Evolutionary conservation across 2,797 vertebrate species (phyloP).

Genomic region (Semotilus atromaculatus): DNA sequence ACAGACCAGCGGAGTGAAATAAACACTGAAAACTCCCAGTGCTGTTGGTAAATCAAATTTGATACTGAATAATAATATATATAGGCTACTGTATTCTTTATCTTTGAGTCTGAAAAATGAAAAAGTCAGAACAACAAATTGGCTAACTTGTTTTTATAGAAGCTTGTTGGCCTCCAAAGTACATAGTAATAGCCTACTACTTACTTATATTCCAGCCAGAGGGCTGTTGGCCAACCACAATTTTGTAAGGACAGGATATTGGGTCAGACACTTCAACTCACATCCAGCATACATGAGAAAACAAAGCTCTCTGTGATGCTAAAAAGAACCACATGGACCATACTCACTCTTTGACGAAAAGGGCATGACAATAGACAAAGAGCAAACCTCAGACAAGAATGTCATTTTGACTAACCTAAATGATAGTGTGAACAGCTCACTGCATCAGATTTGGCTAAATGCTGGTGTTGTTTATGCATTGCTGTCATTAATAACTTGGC

Average conservation of each 20-base stretch:
- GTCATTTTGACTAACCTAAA: constrained; percentile 46
- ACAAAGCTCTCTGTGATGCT: constrained; percentile 19
- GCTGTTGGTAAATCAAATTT: background rate
- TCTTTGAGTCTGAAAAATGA: background rate
- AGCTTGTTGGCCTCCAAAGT: background rate
- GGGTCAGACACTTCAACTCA: constrained; percentile 40
- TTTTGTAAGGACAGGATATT: constrained; percentile 18
- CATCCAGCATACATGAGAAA: constrained; percentile 27
- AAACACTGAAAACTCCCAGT: constrained; percentile 1
- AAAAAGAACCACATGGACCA: constrained; percentile 37
- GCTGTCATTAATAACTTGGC: constrained; percentile 12
- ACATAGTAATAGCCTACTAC: constrained; percentile 30
- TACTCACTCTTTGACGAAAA: constrained; percentile 34
- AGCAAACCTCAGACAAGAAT: constrained; percentile 53
- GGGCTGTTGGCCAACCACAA: constrained; percentile 12
- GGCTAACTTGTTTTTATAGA: constrained; percentile 28
- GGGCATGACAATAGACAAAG: constrained; percentile 49
- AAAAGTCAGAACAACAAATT: constrained; percentile 17
- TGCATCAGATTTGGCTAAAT: constrained; percentile 21
- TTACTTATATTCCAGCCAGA: constrained; percentile 17
- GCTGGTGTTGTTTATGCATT: constrained; percentile 18
- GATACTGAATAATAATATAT: background rate
- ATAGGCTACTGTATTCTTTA: background rate
- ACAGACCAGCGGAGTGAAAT: background rate
- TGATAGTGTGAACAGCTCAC: constrained; percentile 39